Base-by-base conservation (phyloP, 1,140 invertebrate genomes). In the Oppia nitens region DNA sequence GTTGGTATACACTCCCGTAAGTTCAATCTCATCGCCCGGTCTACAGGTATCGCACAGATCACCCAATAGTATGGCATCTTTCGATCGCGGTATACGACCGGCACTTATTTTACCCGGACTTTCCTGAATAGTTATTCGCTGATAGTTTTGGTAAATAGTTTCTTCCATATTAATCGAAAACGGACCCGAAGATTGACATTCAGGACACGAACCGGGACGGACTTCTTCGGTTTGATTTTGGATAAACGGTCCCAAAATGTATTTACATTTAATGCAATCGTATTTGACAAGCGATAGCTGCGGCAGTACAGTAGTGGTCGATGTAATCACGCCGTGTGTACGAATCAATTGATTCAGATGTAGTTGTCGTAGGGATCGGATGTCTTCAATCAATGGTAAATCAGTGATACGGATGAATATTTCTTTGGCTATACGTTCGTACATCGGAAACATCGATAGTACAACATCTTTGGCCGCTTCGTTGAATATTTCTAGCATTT, bases 101-200 rank as follows among this genome's bases (percentile, higher is more conserved):
- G 95, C 90, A 1, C 92, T 87, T 54, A 98, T 88, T 64, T 78
- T 77, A 24, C 77, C 77, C 0, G 89, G 89, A 47, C 91, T 93
- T 75, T 99, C 95, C 78, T 99, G 96, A 57, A 99, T 79, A 0
- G 91, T 95, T 20, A 99, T 83, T 68, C 94, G 88, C 73, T 99
- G 96, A 69, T 98, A 99, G 70, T 99, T 98, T 57, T 95, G 82
- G 70, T 98, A 99, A 24, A 99, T 68, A 2, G 95, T 98, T 83
- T 88, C 83, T 66, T 80, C 76, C 71, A 77, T 77, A 62, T 81
- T 80, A 27, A 80, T 72, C 62, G 78, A 75, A 72, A 98, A 99
- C 1, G 95, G 95, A 2, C 95, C 95, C 60, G 76, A 76, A 68
- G 89, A 92, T 71, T 98, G 95, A 82, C 96, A 99, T 66, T 97